Conservation (phyloP, 2,113 vertebrate species). For the Australoheros scitulus region DNA sequence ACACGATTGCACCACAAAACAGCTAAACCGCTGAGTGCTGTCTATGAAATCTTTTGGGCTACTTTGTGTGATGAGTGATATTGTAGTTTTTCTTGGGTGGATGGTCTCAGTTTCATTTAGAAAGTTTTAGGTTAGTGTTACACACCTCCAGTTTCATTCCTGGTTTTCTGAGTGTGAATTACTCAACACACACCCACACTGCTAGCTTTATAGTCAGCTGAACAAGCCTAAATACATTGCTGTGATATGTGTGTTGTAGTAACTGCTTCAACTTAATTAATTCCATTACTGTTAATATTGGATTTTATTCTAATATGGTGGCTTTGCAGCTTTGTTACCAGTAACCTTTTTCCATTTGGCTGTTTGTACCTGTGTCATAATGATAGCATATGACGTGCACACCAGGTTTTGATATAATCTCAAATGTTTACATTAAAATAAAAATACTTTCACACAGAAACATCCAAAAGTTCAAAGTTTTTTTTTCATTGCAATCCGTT, state of each 20-base stretch:
- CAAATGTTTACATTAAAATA: background rate
- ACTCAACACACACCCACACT: background rate
- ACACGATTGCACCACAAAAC: background rate
- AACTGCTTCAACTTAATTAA: too few relatives aligned
- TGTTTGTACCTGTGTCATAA: background rate
- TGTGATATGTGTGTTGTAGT: too few relatives aligned
- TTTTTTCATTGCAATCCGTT: background rate
- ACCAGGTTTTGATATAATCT: background rate
- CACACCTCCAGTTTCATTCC: background rate
- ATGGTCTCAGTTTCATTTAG: too few relatives aligned
- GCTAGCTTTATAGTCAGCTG: background rate
- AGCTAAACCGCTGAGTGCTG: background rate
- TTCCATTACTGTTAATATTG: too few relatives aligned
- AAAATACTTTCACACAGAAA: background rate
- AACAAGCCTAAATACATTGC: too few relatives aligned
- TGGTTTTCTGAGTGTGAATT: background rate
- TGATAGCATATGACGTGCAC: background rate
- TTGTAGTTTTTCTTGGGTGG: too few relatives aligned
- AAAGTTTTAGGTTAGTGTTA: background rate
- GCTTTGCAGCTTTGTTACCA: background rate
- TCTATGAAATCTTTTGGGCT: background rate
- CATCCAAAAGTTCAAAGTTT: background rate
- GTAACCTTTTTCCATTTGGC: background rate
- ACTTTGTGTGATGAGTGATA: background rate
- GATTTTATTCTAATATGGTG: background rate